Evolutionary conservation across 1,140 invertebrate genomes (phyloP).

Genomic region (Ganaspis sp.): DNA sequence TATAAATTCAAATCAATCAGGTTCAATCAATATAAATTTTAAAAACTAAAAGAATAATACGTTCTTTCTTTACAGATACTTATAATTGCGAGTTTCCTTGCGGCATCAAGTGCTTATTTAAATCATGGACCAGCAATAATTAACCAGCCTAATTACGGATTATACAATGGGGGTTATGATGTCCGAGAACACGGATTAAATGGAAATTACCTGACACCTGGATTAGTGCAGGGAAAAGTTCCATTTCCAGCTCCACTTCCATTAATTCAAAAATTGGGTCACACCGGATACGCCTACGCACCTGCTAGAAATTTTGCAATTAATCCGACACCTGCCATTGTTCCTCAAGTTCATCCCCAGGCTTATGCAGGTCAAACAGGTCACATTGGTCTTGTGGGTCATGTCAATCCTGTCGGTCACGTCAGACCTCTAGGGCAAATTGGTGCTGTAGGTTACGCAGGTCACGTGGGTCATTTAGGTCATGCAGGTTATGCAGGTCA

Average conservation of each 20-base stretch:
- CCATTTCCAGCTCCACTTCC: neutral
- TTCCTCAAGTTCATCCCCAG: neutral
- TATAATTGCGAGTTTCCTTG: slow-evolving; percentile 41
- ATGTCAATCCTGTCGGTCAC: neutral
- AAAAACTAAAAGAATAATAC: slow-evolving; percentile 7
- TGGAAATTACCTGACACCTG: neutral
- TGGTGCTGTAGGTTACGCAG: neutral
- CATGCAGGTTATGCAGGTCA: neutral
- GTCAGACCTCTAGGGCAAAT: neutral
- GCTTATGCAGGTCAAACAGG: neutral
- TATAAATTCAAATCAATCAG: too few species aligned
- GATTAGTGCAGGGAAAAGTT: neutral
- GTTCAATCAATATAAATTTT: neutral
- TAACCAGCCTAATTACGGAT: neutral
- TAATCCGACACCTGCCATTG: neutral
- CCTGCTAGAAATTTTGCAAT: neutral
- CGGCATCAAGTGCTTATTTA: slow-evolving; percentile 37
- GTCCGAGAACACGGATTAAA: neutral
- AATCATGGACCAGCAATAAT: slow-evolving; percentile 41
- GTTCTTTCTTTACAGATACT: slow-evolving; percentile 39
- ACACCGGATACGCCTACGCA: neutral
- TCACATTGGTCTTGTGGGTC: neutral
- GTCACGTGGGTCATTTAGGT: neutral
- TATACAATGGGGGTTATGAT: neutral
- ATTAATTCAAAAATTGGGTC: neutral